A percentile compares a stretch with the other conserved stretches of the same genome.
Evolutionary conservation across 2,888 invertebrate species (phyloP).

Genomic region (Dromius quadrimaculatus): DNA sequence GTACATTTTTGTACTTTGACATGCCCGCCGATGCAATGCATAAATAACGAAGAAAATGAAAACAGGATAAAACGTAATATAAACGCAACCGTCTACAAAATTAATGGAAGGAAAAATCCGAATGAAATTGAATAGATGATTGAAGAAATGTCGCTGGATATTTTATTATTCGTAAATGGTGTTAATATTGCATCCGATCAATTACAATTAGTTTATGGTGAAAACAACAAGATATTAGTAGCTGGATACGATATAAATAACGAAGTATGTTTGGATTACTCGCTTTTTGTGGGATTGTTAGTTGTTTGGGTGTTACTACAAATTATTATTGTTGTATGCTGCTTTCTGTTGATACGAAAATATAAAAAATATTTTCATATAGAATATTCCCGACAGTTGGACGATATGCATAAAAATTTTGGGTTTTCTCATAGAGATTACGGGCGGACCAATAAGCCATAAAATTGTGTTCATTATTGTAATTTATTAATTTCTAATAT

Average conservation of each 20-base stretch:
- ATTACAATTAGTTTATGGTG: conserved; percentile 75
- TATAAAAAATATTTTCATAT: conserved; percentile 69
- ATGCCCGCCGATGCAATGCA: conserved; percentile 69
- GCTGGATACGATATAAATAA: conserved; percentile 71
- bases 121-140: conserved; percentile 58
- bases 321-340: conserved; percentile 69
- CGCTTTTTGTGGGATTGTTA: conserved; percentile 72
- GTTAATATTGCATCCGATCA: conserved; percentile 73
- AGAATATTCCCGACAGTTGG: conserved; percentile 66
- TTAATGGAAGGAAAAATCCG: conserved; percentile 52
- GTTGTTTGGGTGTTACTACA: conserved; percentile 70
- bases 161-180: conserved; percentile 71
- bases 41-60: conserved; percentile 25
- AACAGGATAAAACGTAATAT: conserved; percentile 59
- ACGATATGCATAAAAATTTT: conserved; percentile 69
- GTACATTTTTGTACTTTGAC: conserved; percentile 82
- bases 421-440: conserved; percentile 74
- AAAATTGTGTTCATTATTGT: conserved; percentile 63
- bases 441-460: too few species aligned
- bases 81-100: conserved; percentile 39
- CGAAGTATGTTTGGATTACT: conserved; percentile 65
- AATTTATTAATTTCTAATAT: too few species aligned
- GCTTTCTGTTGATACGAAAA: conserved; percentile 69
- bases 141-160: conserved; percentile 70
- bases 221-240: conserved; percentile 69